phyloP scores from a whole-genome alignment of 2,888 invertebrate species.

The Phortica magna region DNA sequence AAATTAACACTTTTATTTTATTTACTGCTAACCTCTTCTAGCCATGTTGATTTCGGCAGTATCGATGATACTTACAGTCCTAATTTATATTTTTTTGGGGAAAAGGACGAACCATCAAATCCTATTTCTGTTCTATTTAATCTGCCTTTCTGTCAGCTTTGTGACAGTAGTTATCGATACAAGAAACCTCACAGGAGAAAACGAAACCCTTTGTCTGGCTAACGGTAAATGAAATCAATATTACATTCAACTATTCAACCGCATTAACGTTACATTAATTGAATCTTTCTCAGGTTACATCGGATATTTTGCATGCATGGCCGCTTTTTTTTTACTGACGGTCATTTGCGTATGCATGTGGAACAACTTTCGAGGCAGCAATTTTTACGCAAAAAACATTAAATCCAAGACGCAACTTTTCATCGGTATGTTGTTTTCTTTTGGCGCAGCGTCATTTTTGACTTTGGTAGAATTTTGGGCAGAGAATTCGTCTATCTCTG shows the following conservation, averaged over 20 bases:
- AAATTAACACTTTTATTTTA: too few species aligned
- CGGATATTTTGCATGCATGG: slow-evolving; percentile 84
- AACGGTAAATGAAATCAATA: too few species aligned
- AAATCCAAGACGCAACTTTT: slow-evolving; percentile 58
- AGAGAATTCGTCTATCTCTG: slow-evolving; percentile 49
- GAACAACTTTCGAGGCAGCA: slow-evolving; percentile 78
- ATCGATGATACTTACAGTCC: slow-evolving; percentile 83
- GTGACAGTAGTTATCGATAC: too few species aligned
- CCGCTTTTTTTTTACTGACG: slow-evolving; percentile 91
- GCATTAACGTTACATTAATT: too few species aligned
- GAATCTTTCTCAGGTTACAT: slow-evolving; percentile 56
- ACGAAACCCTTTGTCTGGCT: too few species aligned
- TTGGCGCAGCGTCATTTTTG: slow-evolving; percentile 66
- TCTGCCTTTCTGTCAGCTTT: too few species aligned
- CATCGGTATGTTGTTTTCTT: slow-evolving; percentile 68
- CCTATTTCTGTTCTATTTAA: too few species aligned
- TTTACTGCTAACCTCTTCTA: slow-evolving; percentile 68
- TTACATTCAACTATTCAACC: too few species aligned
- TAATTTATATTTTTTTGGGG: slow-evolving; percentile 91
- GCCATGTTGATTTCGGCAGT: slow-evolving; percentile 85
- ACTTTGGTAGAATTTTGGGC: slow-evolving; percentile 64
- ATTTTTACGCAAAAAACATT: slow-evolving; percentile 47
- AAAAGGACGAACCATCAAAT: slow-evolving; percentile 14
- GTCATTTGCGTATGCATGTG: slow-evolving; percentile 91
- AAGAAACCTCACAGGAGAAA: too few species aligned